Evolutionary conservation across 2,113 vertebrate genomes (phyloP).

Genomic region (Cariama cristata): DNA sequence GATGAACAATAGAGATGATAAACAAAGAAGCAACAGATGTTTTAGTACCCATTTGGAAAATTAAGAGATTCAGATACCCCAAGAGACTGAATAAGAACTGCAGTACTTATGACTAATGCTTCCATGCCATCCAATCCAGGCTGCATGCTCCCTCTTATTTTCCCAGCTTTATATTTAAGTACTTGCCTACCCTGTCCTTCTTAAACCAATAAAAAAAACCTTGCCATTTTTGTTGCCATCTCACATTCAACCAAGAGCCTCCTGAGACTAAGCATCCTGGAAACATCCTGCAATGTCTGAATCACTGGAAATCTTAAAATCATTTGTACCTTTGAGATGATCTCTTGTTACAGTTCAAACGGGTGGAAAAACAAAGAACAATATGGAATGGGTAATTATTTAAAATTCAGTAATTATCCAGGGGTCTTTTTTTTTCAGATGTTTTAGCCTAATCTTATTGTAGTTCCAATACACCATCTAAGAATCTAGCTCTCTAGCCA

Average conservation of each 20-base stretch:
- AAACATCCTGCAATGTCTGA: neutral
- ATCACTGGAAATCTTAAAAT: neutral
- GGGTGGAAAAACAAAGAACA: neutral
- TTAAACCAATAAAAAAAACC: neutral
- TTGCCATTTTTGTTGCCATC: neutral
- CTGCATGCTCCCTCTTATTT: neutral
- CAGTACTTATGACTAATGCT: neutral
- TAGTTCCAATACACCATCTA: neutral
- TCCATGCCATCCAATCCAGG: neutral
- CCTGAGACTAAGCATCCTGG: neutral
- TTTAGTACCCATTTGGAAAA: neutral
- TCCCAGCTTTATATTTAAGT: neutral
- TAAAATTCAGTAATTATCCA: neutral
- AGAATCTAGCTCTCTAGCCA: neutral
- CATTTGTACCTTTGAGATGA: neutral
- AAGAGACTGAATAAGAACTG: neutral
- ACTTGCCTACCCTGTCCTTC: neutral
- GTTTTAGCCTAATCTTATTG: neutral
- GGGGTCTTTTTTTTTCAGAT: neutral
- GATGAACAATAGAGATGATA: neutral
- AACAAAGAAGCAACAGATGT: neutral
- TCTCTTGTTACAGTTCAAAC: neutral
- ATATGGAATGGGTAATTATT: neutral
- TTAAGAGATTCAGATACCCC: neutral
- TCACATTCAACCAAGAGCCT: neutral